phyloP scores from a whole-genome alignment of 1,140 invertebrate genomes.

The Holotrichia oblita region DNA sequence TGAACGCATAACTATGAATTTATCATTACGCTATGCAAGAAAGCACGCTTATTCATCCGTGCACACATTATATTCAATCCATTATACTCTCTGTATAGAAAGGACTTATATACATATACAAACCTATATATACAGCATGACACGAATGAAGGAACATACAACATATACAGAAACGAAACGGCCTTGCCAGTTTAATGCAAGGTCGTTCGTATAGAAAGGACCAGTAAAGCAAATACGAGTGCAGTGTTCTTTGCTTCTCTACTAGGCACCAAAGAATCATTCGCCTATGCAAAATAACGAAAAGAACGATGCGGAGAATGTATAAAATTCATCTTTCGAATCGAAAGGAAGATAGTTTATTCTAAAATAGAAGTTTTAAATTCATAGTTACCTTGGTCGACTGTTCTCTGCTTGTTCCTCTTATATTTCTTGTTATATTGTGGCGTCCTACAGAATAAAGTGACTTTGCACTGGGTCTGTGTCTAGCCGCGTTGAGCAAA shows the following conservation, averaged over 20 bases:
- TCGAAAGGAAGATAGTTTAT: not conserved
- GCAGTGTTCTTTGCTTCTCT: not conserved
- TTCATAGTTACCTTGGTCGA: not conserved
- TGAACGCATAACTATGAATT: no score
- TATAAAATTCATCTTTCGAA: not conserved
- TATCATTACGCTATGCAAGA: no score
- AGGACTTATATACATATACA: not conserved
- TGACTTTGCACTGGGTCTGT: not conserved
- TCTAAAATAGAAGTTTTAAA: no score
- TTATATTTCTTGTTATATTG: not conserved
- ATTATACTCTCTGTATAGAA: no score
- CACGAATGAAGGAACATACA: not conserved
- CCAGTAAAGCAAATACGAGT: not conserved
- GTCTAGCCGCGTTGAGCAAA: not conserved
- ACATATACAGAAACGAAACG: conserved; percentile 40
- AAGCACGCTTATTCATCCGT: no score
- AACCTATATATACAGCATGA: not conserved
- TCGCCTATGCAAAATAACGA: not conserved
- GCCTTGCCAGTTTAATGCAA: conserved; percentile 50
- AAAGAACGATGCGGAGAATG: not conserved
- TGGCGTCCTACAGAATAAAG: not conserved
- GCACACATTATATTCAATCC: no score
- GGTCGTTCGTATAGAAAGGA: conserved; percentile 42
- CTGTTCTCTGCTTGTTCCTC: not conserved
- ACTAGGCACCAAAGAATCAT: not conserved